Conservation (phyloP, 2,888 invertebrate species). For the Auanema freiburgensis region DNA sequence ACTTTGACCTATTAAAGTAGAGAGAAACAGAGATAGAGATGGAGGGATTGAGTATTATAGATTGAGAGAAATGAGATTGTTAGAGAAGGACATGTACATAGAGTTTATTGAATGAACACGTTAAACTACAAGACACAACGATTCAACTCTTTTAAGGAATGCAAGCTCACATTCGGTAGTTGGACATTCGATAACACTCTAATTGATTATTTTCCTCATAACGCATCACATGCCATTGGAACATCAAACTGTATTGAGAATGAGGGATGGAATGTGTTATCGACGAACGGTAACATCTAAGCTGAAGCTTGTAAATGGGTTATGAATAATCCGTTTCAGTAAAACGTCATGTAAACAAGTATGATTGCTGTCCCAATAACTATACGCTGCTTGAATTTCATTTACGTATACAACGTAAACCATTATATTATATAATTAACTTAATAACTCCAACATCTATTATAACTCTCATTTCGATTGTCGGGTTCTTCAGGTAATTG, state of each 20-base stretch:
- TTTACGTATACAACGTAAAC: constrained; percentile 45
- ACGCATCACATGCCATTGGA: constrained; percentile 46
- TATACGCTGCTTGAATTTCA: constrained; percentile 51
- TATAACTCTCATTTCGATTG: constrained; percentile 64
- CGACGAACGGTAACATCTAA: constrained; percentile 47
- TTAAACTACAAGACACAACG: no score
- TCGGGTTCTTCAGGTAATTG: constrained; percentile 66
- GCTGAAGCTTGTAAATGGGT: no score
- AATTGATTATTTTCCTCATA: constrained; percentile 54
- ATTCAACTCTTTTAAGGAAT: constrained; percentile 22
- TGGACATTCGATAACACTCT: constrained; percentile 58
- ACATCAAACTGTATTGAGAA: constrained; percentile 55
- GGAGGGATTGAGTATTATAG: no score
- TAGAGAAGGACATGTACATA: no score
- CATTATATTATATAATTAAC: constrained; percentile 53
- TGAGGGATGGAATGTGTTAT: constrained; percentile 57
- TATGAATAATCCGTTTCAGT: no score
- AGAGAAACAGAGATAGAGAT: no score
- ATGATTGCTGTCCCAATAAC: constrained; percentile 54
- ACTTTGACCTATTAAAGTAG: no score
- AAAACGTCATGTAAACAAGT: constrained; percentile 46
- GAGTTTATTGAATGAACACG: no score
- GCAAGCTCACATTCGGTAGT: constrained; percentile 50
- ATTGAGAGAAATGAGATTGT: no score
- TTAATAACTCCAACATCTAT: constrained; percentile 63